A percentile compares a stretch with the other conserved stretches of the same genome.
Conservation (phyloP, 2,797 vertebrate genomes). For the Alcedo atthis region DNA sequence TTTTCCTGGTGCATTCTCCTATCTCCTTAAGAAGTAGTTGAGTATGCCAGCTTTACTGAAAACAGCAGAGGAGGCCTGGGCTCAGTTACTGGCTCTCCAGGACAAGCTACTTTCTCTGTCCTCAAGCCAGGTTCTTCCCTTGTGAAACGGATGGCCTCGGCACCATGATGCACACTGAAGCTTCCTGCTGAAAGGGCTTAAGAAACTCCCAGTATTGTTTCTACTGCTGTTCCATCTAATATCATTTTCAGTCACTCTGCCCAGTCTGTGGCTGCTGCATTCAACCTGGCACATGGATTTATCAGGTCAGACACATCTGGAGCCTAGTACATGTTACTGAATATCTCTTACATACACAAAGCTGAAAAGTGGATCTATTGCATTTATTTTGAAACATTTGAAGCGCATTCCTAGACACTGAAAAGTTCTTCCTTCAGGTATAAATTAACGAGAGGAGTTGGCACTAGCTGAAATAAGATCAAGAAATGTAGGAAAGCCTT, state of each 20-base stretch:
- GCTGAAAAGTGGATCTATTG: neutral
- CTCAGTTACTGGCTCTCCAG: neutral
- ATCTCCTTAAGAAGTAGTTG: neutral
- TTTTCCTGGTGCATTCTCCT: neutral
- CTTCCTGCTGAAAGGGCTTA: neutral
- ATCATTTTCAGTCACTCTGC: neutral
- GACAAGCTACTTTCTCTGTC: neutral
- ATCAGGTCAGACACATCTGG: neutral
- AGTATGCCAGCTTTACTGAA: neutral
- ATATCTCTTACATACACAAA: neutral
- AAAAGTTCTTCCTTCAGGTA: neutral
- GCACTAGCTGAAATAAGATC: neutral
- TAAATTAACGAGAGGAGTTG: neutral
- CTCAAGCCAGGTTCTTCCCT: neutral
- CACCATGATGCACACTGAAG: neutral
- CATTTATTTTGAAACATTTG: neutral
- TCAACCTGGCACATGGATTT: accelerated
- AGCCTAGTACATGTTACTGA: neutral
- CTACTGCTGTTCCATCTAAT: neutral
- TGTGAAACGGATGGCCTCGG: neutral
- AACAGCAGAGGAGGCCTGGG: neutral
- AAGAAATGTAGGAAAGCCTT: neutral
- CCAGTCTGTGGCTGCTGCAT: neutral
- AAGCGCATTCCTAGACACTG: neutral
- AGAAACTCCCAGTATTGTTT: neutral